Evolutionary conservation across 1,140 invertebrate species (phyloP), one percentile per base, ranked within the genome.

Genomic region (Monomorium pharaonis): DNA sequence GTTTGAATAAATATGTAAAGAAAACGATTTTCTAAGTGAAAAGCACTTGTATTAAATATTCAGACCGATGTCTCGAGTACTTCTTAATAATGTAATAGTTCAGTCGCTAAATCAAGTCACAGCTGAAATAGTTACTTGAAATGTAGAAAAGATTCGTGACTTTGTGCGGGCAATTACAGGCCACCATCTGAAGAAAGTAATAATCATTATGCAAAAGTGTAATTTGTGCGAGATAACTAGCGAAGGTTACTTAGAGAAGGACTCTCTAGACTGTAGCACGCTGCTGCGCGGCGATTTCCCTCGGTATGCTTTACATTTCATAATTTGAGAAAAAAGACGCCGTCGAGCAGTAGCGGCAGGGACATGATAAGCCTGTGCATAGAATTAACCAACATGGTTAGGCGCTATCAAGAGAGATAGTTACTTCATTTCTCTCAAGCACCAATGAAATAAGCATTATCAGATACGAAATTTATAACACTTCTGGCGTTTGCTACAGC

Each of bases 171-270:
- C 21, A 76, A 42, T 80, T 63, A 78, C 6, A 86, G 87, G 24
- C 86, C 49, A 78, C 37, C 69, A 69, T 30, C 12, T 62, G 72
- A 90, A 88, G 84, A 91, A 88, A 91, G 91, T 87, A 88, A 92
- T 92, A 92, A 92, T 92, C 91, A 81, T 92, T 92, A 92, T 92
- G 91, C 91, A 92, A 92, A 92, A 84, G 77, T 90, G 89, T 90
- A 90, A 69, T 87, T 75, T 85, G 75, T 76, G 27, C 21, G 80
- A 92, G 91, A 91, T 92, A 92, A 92, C 89, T 90, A 76, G 84
- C 47, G 51, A 69, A 76, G 47, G 60, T 63, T 86, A 84, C 54
- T 90, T 91, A 84, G 76, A 87, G 74, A 65, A 37, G 60, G 33
- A 65, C 63, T 65, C 83, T 85, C 44, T 51, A 85, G 67, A 72